A percentile compares a stretch with the other conserved stretches of the same genome.
Conservation (phyloP, 2,888 invertebrate species). For the Macrophya alboannulata region DNA sequence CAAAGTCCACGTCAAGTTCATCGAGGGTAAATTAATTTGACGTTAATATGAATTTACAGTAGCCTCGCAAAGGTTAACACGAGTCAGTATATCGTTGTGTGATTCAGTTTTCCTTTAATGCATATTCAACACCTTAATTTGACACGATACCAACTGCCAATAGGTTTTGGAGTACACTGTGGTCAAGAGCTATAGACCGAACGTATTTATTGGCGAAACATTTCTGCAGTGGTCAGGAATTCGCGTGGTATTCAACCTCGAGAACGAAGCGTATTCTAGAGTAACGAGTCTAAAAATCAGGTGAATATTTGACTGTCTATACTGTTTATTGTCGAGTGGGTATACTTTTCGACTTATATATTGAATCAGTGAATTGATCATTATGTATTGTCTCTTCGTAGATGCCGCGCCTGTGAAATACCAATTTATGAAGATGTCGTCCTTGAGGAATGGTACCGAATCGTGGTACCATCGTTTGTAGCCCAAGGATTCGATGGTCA, state of each 20-base stretch:
- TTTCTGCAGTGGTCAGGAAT: slow-evolving; percentile 72
- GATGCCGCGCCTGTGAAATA: slow-evolving; percentile 85
- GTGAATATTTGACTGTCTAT: slow-evolving; percentile 60
- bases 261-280: slow-evolving; percentile 59
- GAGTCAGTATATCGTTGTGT: too few species aligned
- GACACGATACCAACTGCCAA: not conserved
- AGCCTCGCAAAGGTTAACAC: too few species aligned
- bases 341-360: not conserved
- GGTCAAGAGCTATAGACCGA: slow-evolving; percentile 51
- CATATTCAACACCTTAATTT: not conserved
- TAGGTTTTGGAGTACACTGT: slow-evolving; percentile 67
- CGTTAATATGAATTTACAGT: too few species aligned
- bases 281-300: slow-evolving; percentile 69
- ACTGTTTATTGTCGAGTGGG: too few species aligned
- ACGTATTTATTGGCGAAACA: slow-evolving; percentile 57
- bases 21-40: not conserved
- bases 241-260: slow-evolving; percentile 68
- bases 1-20: not conserved
- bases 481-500: slow-evolving; percentile 87
- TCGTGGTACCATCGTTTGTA: slow-evolving; percentile 80
- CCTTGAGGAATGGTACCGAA: slow-evolving; percentile 82
- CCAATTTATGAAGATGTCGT: slow-evolving; percentile 85
- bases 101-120: not conserved
- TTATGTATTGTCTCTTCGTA: slow-evolving; percentile 56
- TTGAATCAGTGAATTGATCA: not conserved